Percentiles rank a stretch among this genome's conserved stretches.
phyloP scores from a whole-genome alignment of 2,113 vertebrate genomes.

The Pica pica region DNA sequence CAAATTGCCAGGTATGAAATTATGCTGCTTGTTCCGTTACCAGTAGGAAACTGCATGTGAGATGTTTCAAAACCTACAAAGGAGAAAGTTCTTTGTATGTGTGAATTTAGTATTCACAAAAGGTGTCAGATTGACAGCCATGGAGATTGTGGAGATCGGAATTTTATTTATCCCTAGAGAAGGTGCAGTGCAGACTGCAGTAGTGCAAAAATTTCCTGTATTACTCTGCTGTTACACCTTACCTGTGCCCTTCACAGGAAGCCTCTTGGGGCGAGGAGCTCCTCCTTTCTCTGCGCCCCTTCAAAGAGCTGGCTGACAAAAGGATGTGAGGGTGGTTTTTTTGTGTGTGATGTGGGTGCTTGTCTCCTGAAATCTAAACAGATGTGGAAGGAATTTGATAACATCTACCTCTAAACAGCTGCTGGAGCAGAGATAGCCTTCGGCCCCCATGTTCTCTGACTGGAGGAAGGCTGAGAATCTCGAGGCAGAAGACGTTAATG shows the following conservation, averaged over 20 bases:
- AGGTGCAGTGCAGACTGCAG: constrained; percentile 22
- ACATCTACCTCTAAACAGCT: background rate
- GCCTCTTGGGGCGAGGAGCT: background rate
- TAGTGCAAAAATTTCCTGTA: background rate
- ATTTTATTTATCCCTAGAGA: constrained; percentile 45
- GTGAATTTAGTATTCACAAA: constrained; percentile 59
- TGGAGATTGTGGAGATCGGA: constrained; percentile 24
- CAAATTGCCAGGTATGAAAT: constrained; percentile 56
- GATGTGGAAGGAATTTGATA: background rate
- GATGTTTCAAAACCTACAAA: constrained; percentile 48
- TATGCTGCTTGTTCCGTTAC: constrained; percentile 36
- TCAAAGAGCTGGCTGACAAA: background rate
- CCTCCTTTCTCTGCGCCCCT: background rate
- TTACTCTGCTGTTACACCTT: background rate
- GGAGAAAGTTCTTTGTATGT: constrained; percentile 56
- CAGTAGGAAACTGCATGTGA: background rate
- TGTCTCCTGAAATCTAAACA: background rate
- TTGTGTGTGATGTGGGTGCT: background rate
- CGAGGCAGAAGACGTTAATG: background rate
- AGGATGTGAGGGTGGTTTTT: background rate
- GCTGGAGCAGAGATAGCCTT: background rate
- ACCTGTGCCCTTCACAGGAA: background rate
- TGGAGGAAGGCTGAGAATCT: background rate
- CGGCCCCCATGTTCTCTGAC: background rate
- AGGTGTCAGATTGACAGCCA: constrained; percentile 52